Evolutionary conservation across 2,797 vertebrate species (phyloP).

Genomic region (Pelochelys cantorii): DNA sequence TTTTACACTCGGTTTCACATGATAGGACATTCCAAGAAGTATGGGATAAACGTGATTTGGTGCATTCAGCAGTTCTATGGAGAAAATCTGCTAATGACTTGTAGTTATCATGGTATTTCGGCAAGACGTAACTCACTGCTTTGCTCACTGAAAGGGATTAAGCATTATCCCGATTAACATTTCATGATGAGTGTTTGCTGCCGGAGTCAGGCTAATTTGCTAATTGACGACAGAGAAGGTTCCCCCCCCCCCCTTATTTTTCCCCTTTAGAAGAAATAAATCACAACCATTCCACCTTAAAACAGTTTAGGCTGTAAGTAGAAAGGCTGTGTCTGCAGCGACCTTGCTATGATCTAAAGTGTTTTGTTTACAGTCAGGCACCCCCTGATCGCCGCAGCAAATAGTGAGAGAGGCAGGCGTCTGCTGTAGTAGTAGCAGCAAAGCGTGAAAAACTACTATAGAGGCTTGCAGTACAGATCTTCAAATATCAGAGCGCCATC

Average conservation of each 20-base stretch:
- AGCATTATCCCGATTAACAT: not conserved
- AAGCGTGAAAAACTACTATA: conserved; percentile 40
- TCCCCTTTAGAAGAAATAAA: not conserved
- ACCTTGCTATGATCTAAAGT: conserved; percentile 78
- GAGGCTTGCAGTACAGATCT: not conserved
- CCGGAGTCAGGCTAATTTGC: not conserved
- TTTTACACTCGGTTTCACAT: not conserved
- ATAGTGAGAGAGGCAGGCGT: conserved; percentile 62
- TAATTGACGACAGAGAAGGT: not conserved
- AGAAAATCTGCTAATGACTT: not conserved
- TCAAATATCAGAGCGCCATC: conserved; percentile 64
- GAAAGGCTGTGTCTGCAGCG: conserved; percentile 68
- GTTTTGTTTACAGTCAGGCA: conserved; percentile 81
- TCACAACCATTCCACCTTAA: conserved; percentile 75
- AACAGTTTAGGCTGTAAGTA: conserved; percentile 31
- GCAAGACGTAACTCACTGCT: not conserved
- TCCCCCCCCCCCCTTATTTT: not conserved
- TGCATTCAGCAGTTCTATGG: not conserved
- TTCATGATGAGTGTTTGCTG: not conserved
- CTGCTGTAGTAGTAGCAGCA: conserved; percentile 67
- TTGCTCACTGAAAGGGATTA: too few species aligned
- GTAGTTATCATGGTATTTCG: not conserved
- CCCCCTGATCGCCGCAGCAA: conserved; percentile 62
- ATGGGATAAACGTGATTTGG: not conserved
- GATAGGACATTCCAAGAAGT: not conserved